Evolutionary conservation across 2,797 vertebrate species (phyloP).

Genomic region (Sebastes oblongus): DNA sequence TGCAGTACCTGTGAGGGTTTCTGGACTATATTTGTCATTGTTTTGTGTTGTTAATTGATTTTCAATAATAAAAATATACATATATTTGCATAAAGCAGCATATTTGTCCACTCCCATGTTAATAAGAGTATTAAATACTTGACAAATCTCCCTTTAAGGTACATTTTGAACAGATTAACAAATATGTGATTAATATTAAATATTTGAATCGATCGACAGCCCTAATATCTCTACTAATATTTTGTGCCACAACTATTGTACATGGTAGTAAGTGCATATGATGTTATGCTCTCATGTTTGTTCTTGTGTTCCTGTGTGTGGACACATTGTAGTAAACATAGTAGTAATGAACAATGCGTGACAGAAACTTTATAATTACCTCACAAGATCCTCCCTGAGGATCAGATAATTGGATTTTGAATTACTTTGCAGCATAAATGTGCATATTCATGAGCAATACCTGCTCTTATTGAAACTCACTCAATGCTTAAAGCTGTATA

Average conservation of each 20-base stretch:
- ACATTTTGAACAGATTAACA: no score
- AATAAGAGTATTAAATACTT: no score
- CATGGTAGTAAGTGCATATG: not conserved
- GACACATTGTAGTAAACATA: not conserved
- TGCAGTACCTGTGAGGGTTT: no score
- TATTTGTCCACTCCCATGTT: no score
- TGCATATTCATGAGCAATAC: constrained; percentile 4
- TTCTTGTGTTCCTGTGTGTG: not conserved
- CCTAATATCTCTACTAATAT: no score
- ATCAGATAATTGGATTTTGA: not conserved
- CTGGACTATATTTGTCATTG: fast-evolving
- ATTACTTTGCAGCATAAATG: not conserved
- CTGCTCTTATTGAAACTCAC: not conserved
- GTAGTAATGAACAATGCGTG: not conserved
- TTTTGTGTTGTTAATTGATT: no score
- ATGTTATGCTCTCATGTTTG: not conserved
- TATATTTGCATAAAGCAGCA: no score
- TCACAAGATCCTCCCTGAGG: not conserved
- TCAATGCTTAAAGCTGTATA: not conserved
- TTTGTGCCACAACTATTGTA: not conserved
- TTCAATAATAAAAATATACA: fast-evolving
- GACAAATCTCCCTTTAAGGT: no score
- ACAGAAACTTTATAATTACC: not conserved
- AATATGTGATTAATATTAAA: no score
- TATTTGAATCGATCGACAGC: no score